Base-by-base conservation (phyloP, 2,113 vertebrate genomes). In the Axis porcinus region DNA sequence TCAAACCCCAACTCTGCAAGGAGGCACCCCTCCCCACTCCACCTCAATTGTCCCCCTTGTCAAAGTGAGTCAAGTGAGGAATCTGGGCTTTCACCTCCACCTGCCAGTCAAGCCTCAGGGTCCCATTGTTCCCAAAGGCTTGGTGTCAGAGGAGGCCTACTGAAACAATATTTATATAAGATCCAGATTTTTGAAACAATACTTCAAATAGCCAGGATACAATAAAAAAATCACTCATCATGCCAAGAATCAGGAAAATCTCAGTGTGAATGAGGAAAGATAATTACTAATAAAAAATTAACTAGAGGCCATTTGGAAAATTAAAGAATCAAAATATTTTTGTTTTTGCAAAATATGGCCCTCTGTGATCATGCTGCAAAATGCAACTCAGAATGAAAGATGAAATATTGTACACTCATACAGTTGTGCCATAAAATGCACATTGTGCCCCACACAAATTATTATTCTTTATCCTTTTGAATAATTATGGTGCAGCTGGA, bases 281-380 rank as follows among this genome's bases (percentile, higher is more conserved):
- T 83, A 93, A 94, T 86, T 92, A 92, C 88, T 96, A 84, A 95
- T 57, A 28, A 85, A 84, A 92, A 79, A 62, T 97, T 90, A 97
- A 86, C 58, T 60, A 93, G 45, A 79, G 67, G 25, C 6, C 47
- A 10, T 50, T 91, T 92, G 21, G 64, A 92, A 97, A 97, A 85
- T 85, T 67, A 96, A 91, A 82, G 47, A 85, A 86, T 50, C 27
- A 36, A 27, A 55, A 54, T 86, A 83, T 43, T 43, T 57, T 30
- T 43, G 45, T 36, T 82, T 89, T 92, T 23, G 10, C 21, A 62
- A 91, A 92, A 92, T 78, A 60, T 30, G 19, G 86, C 30, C 16
- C 27, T 89, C 84, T 90, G 23, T 60, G 79, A 95, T 91, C 17
- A 86, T 78, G 58, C 4, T 95, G 57, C 5, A 81, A 94, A 94